A percentile compares a stretch with the other conserved stretches of the same genome.
Conservation (phyloP, 1,140 invertebrate species). For the Listronotus bonariensis region DNA sequence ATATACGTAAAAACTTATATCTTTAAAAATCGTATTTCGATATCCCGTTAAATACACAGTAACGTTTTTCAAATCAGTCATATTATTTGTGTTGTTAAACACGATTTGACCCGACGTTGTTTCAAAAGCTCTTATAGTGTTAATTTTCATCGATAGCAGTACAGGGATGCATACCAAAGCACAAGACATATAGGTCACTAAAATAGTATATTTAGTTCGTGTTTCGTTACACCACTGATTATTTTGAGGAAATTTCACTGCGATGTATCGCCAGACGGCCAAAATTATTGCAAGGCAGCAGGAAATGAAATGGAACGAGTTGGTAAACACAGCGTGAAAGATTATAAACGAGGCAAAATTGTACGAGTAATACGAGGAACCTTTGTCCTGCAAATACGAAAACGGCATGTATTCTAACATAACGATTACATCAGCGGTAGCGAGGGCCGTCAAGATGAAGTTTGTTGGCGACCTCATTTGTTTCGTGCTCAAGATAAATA, state of each 20-base stretch:
- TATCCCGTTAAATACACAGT: slow-evolving; percentile 53
- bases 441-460: slow-evolving; percentile 83
- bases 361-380: slow-evolving; percentile 68
- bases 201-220: slow-evolving; percentile 74
- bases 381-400: slow-evolving; percentile 68
- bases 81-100: slow-evolving; percentile 44
- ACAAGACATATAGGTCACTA: slow-evolving; percentile 79
- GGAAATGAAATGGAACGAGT: slow-evolving; percentile 89
- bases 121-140: slow-evolving; percentile 54
- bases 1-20: slow-evolving; percentile 82
- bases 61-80: slow-evolving; percentile 51
- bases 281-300: slow-evolving; percentile 90
- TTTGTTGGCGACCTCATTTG: slow-evolving; percentile 89
- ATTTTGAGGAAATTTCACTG: slow-evolving; percentile 78
- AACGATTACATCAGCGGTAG: slow-evolving; percentile 87
- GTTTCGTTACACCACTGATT: slow-evolving; percentile 79
- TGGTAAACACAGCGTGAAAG: slow-evolving; percentile 81
- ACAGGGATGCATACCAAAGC: slow-evolving; percentile 85
- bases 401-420: slow-evolving; percentile 95
- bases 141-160: slow-evolving; percentile 73
- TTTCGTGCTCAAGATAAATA: slow-evolving; percentile 87
- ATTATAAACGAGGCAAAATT: slow-evolving; percentile 80
- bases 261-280: slow-evolving; percentile 92
- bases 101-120: slow-evolving; percentile 56
- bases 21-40: slow-evolving; percentile 61